A percentile compares a stretch with the other conserved stretches of the same genome.
phyloP scores from a whole-genome alignment of 2,797 vertebrate genomes.

The Prionace glauca region DNA sequence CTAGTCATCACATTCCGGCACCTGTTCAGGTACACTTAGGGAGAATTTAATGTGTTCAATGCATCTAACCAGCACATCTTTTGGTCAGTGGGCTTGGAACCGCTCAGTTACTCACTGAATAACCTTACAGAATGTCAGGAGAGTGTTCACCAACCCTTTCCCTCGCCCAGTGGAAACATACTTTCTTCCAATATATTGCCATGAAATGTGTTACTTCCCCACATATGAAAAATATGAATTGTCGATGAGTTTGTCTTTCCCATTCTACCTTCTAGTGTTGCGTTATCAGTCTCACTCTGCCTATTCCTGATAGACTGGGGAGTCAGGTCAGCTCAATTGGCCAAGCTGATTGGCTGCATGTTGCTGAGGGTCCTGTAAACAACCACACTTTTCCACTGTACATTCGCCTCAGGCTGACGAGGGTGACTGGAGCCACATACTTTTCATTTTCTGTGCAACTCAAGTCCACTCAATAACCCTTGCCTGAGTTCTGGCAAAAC shows the following conservation, averaged over 20 bases:
- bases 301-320: neutral
- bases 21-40: too few relatives aligned
- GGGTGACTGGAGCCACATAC: neutral
- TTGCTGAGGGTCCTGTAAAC: neutral
- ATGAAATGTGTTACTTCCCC: neutral
- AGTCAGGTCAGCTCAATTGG: neutral
- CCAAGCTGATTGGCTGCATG: neutral
- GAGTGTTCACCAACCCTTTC: neutral
- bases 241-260: neutral
- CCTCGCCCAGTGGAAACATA: neutral
- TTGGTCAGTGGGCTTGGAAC: neutral
- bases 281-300: neutral
- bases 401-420: neutral
- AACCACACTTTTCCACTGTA: neutral
- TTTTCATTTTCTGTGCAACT: neutral
- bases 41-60: too few relatives aligned
- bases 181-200: neutral
- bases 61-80: too few relatives aligned
- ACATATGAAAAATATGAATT: neutral
- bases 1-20: too few relatives aligned
- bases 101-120: neutral
- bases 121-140: neutral
- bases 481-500: neutral
- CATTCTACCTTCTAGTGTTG: neutral
- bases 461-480: neutral